Base-by-base conservation (phyloP, 2,113 vertebrate species). In the Nesospiza acunhae region DNA sequence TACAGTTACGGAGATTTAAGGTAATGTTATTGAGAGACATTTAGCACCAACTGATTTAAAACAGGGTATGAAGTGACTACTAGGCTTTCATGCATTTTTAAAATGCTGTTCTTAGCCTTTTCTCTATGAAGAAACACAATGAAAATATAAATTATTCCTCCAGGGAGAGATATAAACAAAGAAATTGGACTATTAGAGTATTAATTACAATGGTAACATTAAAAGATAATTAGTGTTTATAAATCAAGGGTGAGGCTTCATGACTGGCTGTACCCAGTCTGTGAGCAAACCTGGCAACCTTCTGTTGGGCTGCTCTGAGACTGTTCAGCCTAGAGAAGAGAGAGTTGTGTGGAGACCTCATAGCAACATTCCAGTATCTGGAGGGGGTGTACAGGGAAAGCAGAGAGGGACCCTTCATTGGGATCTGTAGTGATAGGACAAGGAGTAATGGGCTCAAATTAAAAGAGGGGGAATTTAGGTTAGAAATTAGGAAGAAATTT, bases 101-200 rank as follows among this genome's bases (percentile, higher is more conserved):
- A 86, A 74, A 84, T 55, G 49, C 27, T 58, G 27, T 87, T 84
- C 33, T 26, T 78, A 78, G 35, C 31, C n/a, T 85, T 88, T 94
- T 67, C 21, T 58, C 80, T 80, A 41, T 13, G 35, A 68, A 90
- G 53, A 95, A 94, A 85, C 46, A 96, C 88, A 93, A 88, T 75
- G 24, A 82, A 94, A 85, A 91, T 95, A 94, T 68, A 92, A 93
- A 90, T 93, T 93, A 50, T 81, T 28, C 30, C 33, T 15, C 42
- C 6, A 37, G 42, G 47, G 73, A 90, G 59, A 81, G 13, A 30
- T 30, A 81, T 78, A 88, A 92, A 81, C 44, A 86, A 92, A 95
- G 35, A 89, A 81, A 70, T 44, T 23, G 27, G 41, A 89, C n/a
- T 44, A n/a, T n/a, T n/a, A n/a, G 7, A 59, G 19, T 60, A 59